These are phyloP conservation scores for Corvus hawaiiensis DNA, from an alignment of 2,113 vertebrate genomes.

Conservation along the genomic window DNA sequence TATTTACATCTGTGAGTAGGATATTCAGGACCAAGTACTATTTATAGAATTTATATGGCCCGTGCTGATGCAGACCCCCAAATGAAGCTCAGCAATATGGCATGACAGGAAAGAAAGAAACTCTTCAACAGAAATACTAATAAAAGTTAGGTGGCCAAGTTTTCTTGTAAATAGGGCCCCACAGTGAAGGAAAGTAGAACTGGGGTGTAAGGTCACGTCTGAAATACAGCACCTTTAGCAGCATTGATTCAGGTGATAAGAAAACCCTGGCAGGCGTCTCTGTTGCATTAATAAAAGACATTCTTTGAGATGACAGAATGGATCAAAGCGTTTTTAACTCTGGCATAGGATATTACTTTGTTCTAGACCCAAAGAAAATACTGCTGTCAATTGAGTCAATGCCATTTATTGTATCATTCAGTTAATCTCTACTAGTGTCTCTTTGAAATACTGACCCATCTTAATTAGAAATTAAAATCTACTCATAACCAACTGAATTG, in stretches of 20 bases:
- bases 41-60: background rate
- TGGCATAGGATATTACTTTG: background rate
- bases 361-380: background rate
- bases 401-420: background rate
- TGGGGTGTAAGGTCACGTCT: background rate
- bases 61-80: background rate
- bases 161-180: background rate
- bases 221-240: slow-evolving; percentile 12
- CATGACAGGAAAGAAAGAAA: background rate
- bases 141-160: background rate
- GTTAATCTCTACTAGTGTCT: background rate
- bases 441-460: slow-evolving; percentile 22
- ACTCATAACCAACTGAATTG: background rate
- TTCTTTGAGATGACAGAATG: background rate
- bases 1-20: background rate
- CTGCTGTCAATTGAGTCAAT: background rate
- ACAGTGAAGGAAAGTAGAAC: background rate
- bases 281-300: background rate
- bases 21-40: background rate
- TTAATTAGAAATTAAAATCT: slow-evolving; percentile 31
- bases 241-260: slow-evolving; percentile 19
- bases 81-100: background rate
- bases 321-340: slow-evolving; percentile 21
- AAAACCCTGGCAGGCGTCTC: background rate
- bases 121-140: background rate